Conservation (phyloP, 2,797 vertebrate species). For the Rhinatrema bivittatum region DNA sequence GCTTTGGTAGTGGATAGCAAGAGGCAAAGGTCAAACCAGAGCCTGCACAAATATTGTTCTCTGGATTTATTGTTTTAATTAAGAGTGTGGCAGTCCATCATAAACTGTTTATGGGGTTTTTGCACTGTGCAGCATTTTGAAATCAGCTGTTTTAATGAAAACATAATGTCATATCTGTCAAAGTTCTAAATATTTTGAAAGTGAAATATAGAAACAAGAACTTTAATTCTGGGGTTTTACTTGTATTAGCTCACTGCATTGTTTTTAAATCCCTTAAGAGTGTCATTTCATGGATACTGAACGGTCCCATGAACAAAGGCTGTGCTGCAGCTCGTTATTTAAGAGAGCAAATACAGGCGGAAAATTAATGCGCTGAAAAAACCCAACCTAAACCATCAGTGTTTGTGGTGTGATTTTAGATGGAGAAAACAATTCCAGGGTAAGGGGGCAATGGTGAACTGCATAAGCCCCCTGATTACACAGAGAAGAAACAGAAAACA, state of each 20-base stretch:
- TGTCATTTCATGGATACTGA: conserved; percentile 44
- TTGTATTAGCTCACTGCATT: conserved; percentile 62
- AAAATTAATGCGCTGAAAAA: conserved; percentile 40
- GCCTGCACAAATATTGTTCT: conserved; percentile 72
- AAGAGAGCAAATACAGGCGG: conserved; percentile 39
- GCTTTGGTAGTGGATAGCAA: conserved; percentile 64
- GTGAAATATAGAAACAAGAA: conserved; percentile 74
- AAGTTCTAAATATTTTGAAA: conserved; percentile 83
- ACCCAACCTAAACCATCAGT: conserved; percentile 31
- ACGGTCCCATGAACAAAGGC: conserved; percentile 23
- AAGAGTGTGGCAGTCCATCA: conserved; percentile 80
- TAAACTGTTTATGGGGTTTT: conserved; percentile 83
- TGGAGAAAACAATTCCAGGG: conserved; percentile 24
- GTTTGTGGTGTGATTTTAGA: conserved; percentile 30
- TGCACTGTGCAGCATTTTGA: conserved; percentile 71
- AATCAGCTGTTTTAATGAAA: conserved; percentile 83
- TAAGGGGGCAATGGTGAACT: conserved; percentile 1
- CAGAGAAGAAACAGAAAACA: conserved; percentile 1
- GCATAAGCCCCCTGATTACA: conserved; percentile 11
- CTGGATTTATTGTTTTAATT: conserved; percentile 93
- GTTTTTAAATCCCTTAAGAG: conserved; percentile 64
- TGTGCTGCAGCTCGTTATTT: conserved; percentile 33
- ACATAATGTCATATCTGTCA: conserved; percentile 77
- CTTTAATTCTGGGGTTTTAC: conserved; percentile 71
- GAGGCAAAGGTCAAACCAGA: conserved; percentile 76